Base-by-base conservation (phyloP, 2,113 vertebrate species). In the Stigmatopora nigra region DNA sequence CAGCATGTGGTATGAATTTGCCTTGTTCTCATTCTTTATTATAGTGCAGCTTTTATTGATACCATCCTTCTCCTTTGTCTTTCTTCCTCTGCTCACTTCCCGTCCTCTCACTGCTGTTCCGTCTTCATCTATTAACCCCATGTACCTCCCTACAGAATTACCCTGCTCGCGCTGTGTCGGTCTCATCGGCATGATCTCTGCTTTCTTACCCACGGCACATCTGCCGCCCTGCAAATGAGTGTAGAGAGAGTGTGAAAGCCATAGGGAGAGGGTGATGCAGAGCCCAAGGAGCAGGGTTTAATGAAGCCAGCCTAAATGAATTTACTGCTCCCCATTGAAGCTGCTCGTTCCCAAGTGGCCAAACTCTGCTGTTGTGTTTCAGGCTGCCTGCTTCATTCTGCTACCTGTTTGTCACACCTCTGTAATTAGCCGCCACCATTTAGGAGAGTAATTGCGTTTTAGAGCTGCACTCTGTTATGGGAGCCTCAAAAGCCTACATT, bases 301-400 rank as follows among this genome's bases (percentile, higher is more conserved):
- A 87, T 83, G 86, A 86, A 89, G 82, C 87, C 74, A 73, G 75
- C 79, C 78, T 82, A 88, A 89, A 88, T 86, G 82, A 86, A 89
- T 89, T 87, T 87, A 84, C 79, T 80, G 82, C 79, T 79, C 87
- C 80, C 84, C 83, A 86, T 78, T 83, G 84, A 31, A 89, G 77
- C 74, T 3, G 57, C 80, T 76, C 19, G 10, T 75, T 87, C 86
- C 86, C 84, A 74, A 73, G 86, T 70, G 83, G 85, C 72, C 5
- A 71, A 63, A 79, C 82, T 79, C 71, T 67, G 75, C 78, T 80
- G 78, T 84, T 86, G 83, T 85, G 69, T 72, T 61, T 16, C 13
- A 7, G 71, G 60, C 17, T 64, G 78, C 67, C 22, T 68, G 58
- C 60, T 48, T 63, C 64, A 77, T 72, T 73, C 77, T 56, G 61